A percentile compares a stretch with the other conserved stretches of the same genome.
phyloP scores from a whole-genome alignment of 2,113 vertebrate species.

The Fulica atra region DNA sequence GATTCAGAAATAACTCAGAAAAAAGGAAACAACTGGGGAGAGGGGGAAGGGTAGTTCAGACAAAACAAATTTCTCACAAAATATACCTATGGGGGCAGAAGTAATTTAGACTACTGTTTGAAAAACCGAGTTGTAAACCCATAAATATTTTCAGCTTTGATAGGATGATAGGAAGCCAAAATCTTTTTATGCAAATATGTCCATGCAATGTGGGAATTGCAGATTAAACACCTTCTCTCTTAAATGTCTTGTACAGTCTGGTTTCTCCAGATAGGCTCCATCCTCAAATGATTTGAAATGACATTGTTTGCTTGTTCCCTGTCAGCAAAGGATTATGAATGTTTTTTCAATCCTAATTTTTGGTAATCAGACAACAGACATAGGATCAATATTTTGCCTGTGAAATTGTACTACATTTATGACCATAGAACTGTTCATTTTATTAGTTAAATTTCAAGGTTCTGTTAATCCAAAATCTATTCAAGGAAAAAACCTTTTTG shows the following conservation, averaged over 20 bases:
- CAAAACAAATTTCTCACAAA: not conserved
- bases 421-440: not conserved
- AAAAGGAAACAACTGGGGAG: not conserved
- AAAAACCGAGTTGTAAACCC: not conserved
- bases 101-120: not conserved
- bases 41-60: not conserved
- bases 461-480: not conserved
- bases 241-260: not conserved
- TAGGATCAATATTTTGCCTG: not conserved
- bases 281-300: not conserved
- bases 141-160: slow-evolving; percentile 8
- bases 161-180: slow-evolving; percentile 1
- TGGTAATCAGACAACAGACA: not conserved
- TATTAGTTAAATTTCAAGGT: not conserved
- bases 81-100: not conserved
- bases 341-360: not conserved
- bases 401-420: not conserved
- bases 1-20: not conserved
- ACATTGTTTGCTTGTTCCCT: not conserved
- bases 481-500: not conserved
- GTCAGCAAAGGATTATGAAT: not conserved
- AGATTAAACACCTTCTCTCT: slow-evolving; percentile 18
- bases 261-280: not conserved
- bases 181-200: not conserved
- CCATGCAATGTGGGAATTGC: not conserved